Evolutionary conservation across 2,888 invertebrate genomes (phyloP), one percentile per base, ranked within the genome.

Genomic region (Sceliomorpha sp.): DNA sequence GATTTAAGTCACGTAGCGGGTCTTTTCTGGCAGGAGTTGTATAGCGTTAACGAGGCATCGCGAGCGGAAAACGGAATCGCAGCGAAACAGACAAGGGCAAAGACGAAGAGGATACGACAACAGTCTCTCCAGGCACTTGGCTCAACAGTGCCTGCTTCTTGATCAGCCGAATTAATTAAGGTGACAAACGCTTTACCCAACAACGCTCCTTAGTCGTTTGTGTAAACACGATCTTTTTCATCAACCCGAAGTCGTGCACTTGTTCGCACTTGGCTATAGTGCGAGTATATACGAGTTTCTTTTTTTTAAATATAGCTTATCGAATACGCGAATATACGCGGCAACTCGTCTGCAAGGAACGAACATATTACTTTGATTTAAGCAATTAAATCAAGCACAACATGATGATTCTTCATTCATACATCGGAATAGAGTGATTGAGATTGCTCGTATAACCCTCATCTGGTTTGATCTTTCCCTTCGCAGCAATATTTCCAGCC

Each of bases 1-100:
- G 82, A 85, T 86, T 84, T 84, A 75, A 84, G 85, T 85, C 86
- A 85, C 86, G 86, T 85, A 83, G 72, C 44, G 56, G 69, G 74
- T 79, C 81, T 78, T 78, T 78, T 71, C 53, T 68, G 58, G 73
- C 70, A 72, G 75, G 72, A 74, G 70, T 75, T 75, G 75, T 73
- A 77, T 77, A 74, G 77, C 75, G 73, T 76, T 80, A 79, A 79
- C 78, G 80, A 80, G 77, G 69, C 73, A 59, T 58, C 72, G 64
- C 67, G 59, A 70, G 60, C 17, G 60, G 69, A 53, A 73, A 74
- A 68, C 74, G 56, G 56, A 68, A 75, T 76, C 75, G 70, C 63
- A 68, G 72, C 68, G 59, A 69, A 69, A 67, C 48, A 47, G 51
- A 68, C 67, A 58, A 67, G 63, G 60, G 60, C n/a, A 14, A 58